Percentiles rank a stretch among this genome's conserved stretches.
Conservation (phyloP, 2,797 vertebrate genomes). For the Catamblyrhynchus diadema region DNA sequence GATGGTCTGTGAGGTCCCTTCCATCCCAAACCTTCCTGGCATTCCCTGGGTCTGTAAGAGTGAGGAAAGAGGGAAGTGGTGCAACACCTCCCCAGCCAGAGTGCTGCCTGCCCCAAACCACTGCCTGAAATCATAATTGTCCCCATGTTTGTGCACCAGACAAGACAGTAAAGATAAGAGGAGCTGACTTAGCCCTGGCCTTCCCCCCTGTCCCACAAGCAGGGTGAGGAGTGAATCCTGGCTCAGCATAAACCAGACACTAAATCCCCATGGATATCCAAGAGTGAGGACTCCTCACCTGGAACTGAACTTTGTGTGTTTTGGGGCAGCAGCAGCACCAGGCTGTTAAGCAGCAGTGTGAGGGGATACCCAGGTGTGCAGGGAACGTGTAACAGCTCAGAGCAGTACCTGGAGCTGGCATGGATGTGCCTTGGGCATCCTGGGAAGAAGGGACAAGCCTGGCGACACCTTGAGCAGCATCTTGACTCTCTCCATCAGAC, state of each 20-base stretch:
- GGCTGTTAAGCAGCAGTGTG: accelerated
- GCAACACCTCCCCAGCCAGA: not conserved
- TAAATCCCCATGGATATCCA: accelerated
- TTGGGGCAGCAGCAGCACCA: accelerated
- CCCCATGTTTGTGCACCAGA: accelerated
- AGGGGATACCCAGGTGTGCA: accelerated
- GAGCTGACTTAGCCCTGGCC: accelerated
- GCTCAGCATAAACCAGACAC: accelerated
- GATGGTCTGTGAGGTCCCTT: not conserved
- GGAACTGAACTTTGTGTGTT: accelerated
- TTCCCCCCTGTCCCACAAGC: accelerated
- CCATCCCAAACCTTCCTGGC: not conserved
- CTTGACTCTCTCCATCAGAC: accelerated
- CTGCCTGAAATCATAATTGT: accelerated
- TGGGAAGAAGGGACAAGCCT: not conserved
- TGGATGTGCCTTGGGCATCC: accelerated
- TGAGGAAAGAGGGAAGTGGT: not conserved
- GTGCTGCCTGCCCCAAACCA: not conserved
- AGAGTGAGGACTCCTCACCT: accelerated
- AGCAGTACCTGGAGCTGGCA: not conserved
- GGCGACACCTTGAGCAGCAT: not conserved
- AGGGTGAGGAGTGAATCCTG: accelerated
- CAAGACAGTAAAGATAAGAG: not conserved
- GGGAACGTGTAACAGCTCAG: accelerated
- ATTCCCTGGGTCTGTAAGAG: not conserved